Base-by-base conservation (phyloP, 2,888 invertebrate species). In the Eristalis tenax region DNA sequence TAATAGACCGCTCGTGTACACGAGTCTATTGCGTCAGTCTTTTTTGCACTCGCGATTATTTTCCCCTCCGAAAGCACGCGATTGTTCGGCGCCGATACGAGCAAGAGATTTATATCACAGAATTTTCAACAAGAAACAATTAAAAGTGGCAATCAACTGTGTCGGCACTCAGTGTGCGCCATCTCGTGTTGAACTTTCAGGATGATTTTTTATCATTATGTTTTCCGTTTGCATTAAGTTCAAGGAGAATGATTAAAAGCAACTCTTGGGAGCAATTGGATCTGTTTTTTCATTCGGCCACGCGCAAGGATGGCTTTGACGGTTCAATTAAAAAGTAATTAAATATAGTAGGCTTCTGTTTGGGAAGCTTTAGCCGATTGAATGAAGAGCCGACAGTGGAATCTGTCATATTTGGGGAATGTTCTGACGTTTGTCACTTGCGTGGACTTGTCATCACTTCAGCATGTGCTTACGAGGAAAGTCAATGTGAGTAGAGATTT, bases 51-150 rank as follows among this genome's bases (percentile, higher is more conserved):
- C n/a, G 32, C 59, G 40, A n/a, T 50, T 50, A n/a, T 18, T 50
- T n/a, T n/a, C 50, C 8, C 50, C 8, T n/a, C 43, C 43, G 43
- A 13, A 15, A 15, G 4, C 13, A 15, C 4, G n/a, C n/a, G 40
- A 13, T 15, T 13, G 15, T 15, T 13, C 15, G n/a, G 2, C 1
- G 50, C n/a, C n/a, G 43, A 50, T 50, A 78, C 15, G 22, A 38
- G 40, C 1, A 40, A 4, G 38, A 75, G 65, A 63, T 71, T 28
- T 40, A 10, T 65, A 64, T 71, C 70, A 22, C 15, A 32, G 56
- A 59, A 73, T 73, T 59, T 57, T 63, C 38, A 59, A 71, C 70
- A 78, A 71, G 35, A n/a, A 59, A 43, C 64, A 79, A 65, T 79
- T 79, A 73, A 66, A 59, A 66, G 18, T 57, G 4, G 28, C 57